Evolutionary conservation across 2,113 vertebrate species (phyloP).

Genomic region (Protobothrops mucrosquamatus): DNA sequence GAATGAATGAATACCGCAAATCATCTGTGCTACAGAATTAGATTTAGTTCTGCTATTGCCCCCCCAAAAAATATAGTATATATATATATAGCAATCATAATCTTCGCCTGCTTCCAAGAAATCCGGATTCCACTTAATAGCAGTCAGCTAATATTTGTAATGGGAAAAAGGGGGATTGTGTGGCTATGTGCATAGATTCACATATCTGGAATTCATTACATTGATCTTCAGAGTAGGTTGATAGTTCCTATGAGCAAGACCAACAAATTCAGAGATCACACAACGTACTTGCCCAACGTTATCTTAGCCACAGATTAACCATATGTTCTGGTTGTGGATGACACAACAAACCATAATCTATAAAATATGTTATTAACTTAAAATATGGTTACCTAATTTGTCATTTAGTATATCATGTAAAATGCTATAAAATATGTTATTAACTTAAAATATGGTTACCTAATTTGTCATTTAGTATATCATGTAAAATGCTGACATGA

Average conservation of each 20-base stretch:
- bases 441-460: background rate
- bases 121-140: background rate
- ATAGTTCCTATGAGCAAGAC: background rate
- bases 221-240: background rate
- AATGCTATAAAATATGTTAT: background rate
- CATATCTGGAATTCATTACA: background rate
- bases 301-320: background rate
- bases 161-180: background rate
- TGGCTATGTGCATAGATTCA: background rate
- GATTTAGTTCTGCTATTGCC: conserved; percentile 25
- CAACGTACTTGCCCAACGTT: background rate
- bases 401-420: background rate
- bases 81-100: background rate
- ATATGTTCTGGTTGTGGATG: background rate
- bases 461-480: background rate
- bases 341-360: background rate
- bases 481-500: background rate
- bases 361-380: background rate
- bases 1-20: conserved; percentile 44
- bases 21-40: conserved; percentile 41
- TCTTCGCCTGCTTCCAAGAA: background rate
- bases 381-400: background rate
- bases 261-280: background rate
- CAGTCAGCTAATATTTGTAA: background rate
- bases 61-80: background rate